These are phyloP conservation scores for Manis pentadactyla DNA, from an alignment of 2,797 vertebrate genomes.

Conservation along the genomic window DNA sequence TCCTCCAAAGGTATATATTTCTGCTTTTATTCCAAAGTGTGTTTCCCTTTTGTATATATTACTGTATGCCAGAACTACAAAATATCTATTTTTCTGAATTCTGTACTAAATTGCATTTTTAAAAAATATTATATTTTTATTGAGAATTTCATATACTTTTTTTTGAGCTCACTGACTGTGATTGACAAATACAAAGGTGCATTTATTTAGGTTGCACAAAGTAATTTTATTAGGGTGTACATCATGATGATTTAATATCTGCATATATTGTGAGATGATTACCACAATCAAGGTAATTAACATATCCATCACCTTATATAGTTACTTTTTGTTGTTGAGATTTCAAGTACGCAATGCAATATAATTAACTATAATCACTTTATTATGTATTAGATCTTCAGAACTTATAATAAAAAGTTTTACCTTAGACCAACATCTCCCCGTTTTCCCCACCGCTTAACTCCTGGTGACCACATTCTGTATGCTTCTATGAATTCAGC, in stretches of 20 bases:
- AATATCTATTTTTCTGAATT: slow-evolving; percentile 93
- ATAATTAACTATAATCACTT: background rate
- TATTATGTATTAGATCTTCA: background rate
- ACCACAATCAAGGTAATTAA: background rate
- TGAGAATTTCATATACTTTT: background rate
- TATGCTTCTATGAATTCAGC: background rate
- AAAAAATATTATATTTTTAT: background rate
- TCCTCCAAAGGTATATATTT: slow-evolving; percentile 94
- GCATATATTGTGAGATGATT: background rate
- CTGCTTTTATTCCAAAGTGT: slow-evolving; percentile 93
- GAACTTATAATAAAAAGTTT: background rate
- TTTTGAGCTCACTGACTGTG: background rate
- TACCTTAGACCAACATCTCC: background rate
- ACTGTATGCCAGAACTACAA: slow-evolving; percentile 92
- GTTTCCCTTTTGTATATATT: slow-evolving; percentile 81
- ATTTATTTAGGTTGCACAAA: background rate
- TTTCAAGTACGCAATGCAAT: background rate
- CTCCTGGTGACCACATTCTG: background rate
- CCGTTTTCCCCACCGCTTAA: background rate
- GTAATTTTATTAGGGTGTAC: background rate
- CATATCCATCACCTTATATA: background rate
- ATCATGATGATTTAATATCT: background rate
- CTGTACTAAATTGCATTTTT: slow-evolving; percentile 90
- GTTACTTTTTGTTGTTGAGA: background rate
- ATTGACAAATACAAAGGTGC: background rate